These are phyloP conservation scores for Gisinianus flammeolus DNA, from an alignment of 2,888 invertebrate species.

Conservation along the genomic window DNA sequence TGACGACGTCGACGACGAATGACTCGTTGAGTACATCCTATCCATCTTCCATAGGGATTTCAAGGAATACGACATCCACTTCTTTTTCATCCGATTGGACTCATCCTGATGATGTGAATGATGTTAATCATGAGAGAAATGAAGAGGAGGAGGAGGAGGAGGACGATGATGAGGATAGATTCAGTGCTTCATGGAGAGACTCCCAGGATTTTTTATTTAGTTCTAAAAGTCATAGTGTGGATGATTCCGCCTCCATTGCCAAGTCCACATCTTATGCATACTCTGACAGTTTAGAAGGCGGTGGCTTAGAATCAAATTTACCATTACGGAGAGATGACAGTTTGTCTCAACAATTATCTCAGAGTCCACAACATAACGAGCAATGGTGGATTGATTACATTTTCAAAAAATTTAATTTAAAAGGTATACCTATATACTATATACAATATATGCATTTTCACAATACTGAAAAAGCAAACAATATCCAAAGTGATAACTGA, in stretches of 20 bases:
- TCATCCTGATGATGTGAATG: slow-evolving; percentile 20
- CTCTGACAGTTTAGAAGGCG: slow-evolving; percentile 34
- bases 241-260: not conserved
- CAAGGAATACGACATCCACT: slow-evolving; percentile 49
- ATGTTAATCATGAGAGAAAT: not conserved
- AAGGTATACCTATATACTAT: slow-evolving; percentile 37
- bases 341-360: not conserved
- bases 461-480: not conserved
- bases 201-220: slow-evolving; percentile 25
- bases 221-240: not conserved
- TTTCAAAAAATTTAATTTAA: slow-evolving; percentile 51
- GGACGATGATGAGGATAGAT: slow-evolving; percentile 62
- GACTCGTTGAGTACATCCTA: slow-evolving; percentile 40
- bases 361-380: slow-evolving; percentile 31
- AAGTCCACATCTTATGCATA: slow-evolving; percentile 20
- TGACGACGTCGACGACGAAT: not conserved
- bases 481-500: not conserved
- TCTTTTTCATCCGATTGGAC: slow-evolving; percentile 47
- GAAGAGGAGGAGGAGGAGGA: slow-evolving; percentile 59
- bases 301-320: not conserved
- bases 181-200: slow-evolving; percentile 47
- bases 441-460: not conserved
- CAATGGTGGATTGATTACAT: slow-evolving; percentile 56
- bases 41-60: slow-evolving; percentile 49
- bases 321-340: not conserved